Conservation (phyloP, 2,113 vertebrate species). For the Lanius ludovicianus region DNA sequence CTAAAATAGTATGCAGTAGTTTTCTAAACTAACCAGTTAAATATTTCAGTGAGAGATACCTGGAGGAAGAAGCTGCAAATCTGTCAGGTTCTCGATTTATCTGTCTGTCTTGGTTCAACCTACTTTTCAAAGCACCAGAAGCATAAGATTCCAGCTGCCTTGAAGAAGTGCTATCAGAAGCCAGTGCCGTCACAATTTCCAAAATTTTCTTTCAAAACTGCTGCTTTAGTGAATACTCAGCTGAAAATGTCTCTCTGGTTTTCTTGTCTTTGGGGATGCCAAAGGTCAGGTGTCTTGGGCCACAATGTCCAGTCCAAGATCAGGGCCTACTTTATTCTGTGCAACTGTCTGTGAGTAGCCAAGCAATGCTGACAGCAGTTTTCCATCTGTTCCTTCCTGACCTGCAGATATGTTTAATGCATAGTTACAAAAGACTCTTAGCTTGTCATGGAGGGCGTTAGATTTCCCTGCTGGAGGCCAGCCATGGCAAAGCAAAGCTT, state of each 20-base stretch:
- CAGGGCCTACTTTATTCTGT: background rate
- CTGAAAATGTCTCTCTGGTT: background rate
- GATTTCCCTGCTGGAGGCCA: slow-evolving; percentile 37
- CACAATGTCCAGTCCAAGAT: background rate
- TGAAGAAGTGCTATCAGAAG: background rate
- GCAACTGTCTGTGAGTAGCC: background rate
- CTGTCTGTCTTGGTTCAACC: background rate
- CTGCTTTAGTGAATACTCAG: background rate
- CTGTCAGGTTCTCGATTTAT: background rate
- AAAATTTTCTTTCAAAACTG: background rate
- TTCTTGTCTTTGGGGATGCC: background rate
- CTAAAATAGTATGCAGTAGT: background rate
- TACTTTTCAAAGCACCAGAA: background rate
- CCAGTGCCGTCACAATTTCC: background rate
- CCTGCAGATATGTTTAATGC: slow-evolving; percentile 47
- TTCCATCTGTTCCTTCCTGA: background rate
- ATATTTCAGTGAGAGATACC: background rate
- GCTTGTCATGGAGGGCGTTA: background rate
- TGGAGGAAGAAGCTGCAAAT: background rate
- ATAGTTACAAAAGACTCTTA: slow-evolving; percentile 46
- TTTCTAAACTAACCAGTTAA: background rate
- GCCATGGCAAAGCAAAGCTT: slow-evolving; percentile 51
- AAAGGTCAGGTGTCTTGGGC: background rate
- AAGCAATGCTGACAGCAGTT: background rate
- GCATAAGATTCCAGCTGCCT: background rate